These are phyloP conservation scores for Rutpela maculata DNA, from an alignment of 2,888 invertebrate species.

Conservation along the genomic window DNA sequence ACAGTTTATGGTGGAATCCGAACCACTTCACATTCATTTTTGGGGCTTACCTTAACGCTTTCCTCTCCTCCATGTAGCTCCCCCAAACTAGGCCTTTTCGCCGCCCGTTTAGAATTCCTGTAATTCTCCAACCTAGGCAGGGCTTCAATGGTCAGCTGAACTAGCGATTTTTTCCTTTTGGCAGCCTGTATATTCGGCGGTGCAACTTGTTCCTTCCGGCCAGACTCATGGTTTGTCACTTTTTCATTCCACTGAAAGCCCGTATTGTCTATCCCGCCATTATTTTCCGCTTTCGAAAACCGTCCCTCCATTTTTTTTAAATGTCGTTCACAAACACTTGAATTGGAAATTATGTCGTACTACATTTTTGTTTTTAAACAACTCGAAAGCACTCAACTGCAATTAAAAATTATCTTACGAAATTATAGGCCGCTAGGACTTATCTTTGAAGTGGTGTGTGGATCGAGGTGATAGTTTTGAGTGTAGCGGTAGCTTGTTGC, in stretches of 20 bases:
- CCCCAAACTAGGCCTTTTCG: slow-evolving; percentile 89
- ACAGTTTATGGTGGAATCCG: too few relatives aligned
- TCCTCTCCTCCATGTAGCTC: slow-evolving; percentile 86
- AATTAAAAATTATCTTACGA: neutral
- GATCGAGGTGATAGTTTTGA: neutral
- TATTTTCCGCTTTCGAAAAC: slow-evolving; percentile 50
- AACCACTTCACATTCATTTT: neutral
- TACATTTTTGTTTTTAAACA: neutral
- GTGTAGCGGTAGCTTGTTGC: neutral
- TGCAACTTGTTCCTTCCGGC: slow-evolving; percentile 39
- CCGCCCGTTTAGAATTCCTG: slow-evolving; percentile 84
- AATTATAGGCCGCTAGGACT: neutral
- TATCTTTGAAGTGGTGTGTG: neutral
- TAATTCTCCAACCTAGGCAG: slow-evolving; percentile 90
- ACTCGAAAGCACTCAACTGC: neutral
- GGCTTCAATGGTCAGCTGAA: slow-evolving; percentile 85
- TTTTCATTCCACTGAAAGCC: slow-evolving; percentile 69
- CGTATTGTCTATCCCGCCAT: slow-evolving; percentile 64
- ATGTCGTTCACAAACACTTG: neutral
- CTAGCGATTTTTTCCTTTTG: slow-evolving; percentile 77
- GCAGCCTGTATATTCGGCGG: slow-evolving; percentile 48
- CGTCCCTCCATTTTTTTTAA: slow-evolving; percentile 62
- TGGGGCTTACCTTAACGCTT: slow-evolving; percentile 71
- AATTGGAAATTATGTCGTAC: neutral
- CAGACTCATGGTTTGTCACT: slow-evolving; percentile 40